Evolutionary conservation across 2,888 invertebrate genomes (phyloP).

Genomic region (Monopis laevigella): DNA sequence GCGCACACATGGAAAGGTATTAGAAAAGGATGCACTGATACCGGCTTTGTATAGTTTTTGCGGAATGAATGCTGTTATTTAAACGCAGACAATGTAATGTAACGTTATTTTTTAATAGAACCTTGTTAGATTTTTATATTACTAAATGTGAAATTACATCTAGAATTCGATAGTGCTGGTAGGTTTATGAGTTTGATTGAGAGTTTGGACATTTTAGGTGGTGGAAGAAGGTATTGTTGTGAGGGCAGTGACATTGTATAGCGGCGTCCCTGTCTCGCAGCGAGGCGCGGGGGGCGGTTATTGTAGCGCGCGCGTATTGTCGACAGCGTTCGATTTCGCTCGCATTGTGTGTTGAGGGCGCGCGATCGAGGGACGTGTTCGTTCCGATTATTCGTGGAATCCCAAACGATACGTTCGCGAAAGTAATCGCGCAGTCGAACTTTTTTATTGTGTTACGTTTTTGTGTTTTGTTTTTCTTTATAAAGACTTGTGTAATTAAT

Average conservation of each 20-base stretch:
- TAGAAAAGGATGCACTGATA: constrained; percentile 58
- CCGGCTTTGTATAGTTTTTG: constrained; percentile 62
- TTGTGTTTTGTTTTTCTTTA: constrained; percentile 28
- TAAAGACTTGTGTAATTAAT: constrained; percentile 21
- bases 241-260: constrained; percentile 65
- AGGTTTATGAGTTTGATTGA: constrained; percentile 27
- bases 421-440: constrained; percentile 26
- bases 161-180: constrained; percentile 14
- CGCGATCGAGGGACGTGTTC: constrained; percentile 44
- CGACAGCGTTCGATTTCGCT: constrained; percentile 60
- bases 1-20: constrained; percentile 49
- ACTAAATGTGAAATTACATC: constrained; percentile 15
- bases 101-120: constrained; percentile 35
- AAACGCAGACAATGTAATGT: constrained; percentile 61
- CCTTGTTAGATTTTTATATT: constrained; percentile 23
- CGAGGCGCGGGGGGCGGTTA: constrained; percentile 54
- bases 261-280: constrained; percentile 62
- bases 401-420: background rate
- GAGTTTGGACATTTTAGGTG: constrained; percentile 26
- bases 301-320: constrained; percentile 67
- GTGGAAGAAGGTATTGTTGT: constrained; percentile 57
- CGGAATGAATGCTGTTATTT: constrained; percentile 53
- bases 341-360: constrained; percentile 59
- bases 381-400: constrained; percentile 15
- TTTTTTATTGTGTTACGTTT: constrained; percentile 30